Conservation (phyloP, 2,888 invertebrate genomes). For the Polydrusus tereticollis region DNA sequence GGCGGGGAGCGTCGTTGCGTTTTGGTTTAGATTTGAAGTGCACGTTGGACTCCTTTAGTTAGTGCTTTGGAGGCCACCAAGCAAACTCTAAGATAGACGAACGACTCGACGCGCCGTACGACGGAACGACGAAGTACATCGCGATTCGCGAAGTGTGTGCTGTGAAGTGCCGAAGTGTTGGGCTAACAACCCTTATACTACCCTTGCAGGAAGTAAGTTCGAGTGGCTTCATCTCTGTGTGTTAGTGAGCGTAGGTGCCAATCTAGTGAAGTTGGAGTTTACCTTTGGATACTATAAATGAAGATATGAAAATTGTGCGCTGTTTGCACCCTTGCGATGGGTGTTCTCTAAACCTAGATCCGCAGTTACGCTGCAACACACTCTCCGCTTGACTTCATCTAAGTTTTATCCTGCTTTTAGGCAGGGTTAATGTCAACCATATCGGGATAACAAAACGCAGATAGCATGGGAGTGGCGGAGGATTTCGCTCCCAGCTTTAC, state of each 20-base stretch:
- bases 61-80: conserved; percentile 68
- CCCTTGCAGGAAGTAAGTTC: conserved; percentile 64
- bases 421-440: conserved; percentile 66
- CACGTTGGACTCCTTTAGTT: conserved; percentile 65
- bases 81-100: conserved; percentile 67
- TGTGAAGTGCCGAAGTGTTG: conserved; percentile 63
- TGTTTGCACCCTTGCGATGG: conserved; percentile 17
- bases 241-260: conserved; percentile 52
- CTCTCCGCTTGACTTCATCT: conserved; percentile 4
- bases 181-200: conserved; percentile 50
- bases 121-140: conserved; percentile 63
- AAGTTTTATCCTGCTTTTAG: conserved; percentile 54
- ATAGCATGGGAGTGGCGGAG: conserved; percentile 86
- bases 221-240: conserved; percentile 50
- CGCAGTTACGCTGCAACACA: conserved; percentile 46
- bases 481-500: conserved; percentile 99
- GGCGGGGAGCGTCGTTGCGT: conserved; percentile 63
- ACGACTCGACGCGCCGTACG: conserved; percentile 66
- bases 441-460: conserved; percentile 60
- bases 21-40: conserved; percentile 66
- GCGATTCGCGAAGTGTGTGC: conserved; percentile 59
- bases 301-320: conserved; percentile 21
- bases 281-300: conserved; percentile 11
- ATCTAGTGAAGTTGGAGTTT: conserved; percentile 44
- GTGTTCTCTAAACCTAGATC: conserved; percentile 35